Base-by-base conservation (phyloP, 30 jellyfish, hydroid and myxozoan genomes). In the Nemopilema nomurai region DNA sequence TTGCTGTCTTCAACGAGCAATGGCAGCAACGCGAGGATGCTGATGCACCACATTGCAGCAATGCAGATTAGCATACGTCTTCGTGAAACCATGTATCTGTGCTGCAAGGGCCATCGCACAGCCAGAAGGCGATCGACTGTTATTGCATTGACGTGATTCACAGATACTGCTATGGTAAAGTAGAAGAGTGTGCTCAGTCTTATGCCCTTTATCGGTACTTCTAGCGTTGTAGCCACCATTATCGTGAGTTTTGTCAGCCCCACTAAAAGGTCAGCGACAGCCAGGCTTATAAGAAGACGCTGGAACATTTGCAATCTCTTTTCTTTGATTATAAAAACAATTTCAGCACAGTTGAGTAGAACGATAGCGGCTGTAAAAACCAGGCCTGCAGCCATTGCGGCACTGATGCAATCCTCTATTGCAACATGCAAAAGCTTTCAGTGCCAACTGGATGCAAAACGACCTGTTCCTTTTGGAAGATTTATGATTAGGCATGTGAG, bases 221-320 rank as follows among this genome's bases (percentile, higher is more conserved):
- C 30, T n/a, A n/a, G n/a, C 6, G 57, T 6, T 13, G 13, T 3
- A 3, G 57, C 50, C 17, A 22, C 18, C 17, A 33, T 4, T 16
- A 83, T 22, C 13, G 66, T n/a, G 7, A 31, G 18, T 70, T 69
- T 27, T 13, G 91, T 53, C 33, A 83, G 53, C 18, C 91, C 91
- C 6, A 83, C 91, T 8, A 71, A 19, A 18, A 72, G 67, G 64
- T 83, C 91, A 21, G 85, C 82, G 22, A 71, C 76, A 0, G 91
- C 73, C 18, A 71, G 77, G 41, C 91, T 71, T 7, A 83, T 74
- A 7, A 83, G 75, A 53, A 83, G 64, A 52, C 27, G 81, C 52
- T 83, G 86, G 31, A 50, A 71, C 9, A 70, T 33, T 19, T 28
- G 17, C 3, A 8, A 24, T 0, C n/a, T 30, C 20, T 73, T 62